Percentiles rank a stretch among this genome's conserved stretches.
phyloP scores from a whole-genome alignment of 2,113 vertebrate species.

The Lota lota region DNA sequence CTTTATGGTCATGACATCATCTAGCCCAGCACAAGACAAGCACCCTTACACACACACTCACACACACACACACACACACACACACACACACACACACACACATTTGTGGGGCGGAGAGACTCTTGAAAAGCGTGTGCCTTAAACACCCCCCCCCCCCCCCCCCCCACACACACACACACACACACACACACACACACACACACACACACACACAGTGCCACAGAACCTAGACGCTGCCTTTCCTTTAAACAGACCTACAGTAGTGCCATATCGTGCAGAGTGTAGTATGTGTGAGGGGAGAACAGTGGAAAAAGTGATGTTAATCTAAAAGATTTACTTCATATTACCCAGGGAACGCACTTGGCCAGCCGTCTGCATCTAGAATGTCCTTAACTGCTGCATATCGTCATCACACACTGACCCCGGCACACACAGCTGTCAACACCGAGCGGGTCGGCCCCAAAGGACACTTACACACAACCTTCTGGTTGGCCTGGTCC shows the following conservation, averaged over 20 bases:
- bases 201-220: conserved; percentile 12
- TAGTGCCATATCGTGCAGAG: neutral
- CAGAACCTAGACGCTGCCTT: conserved; percentile 45
- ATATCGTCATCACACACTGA: neutral
- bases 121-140: too few relatives aligned
- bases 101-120: too few relatives aligned
- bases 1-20: conserved; percentile 72
- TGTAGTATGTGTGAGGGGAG: conserved; percentile 38
- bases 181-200: conserved; percentile 35
- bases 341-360: neutral
- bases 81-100: neutral
- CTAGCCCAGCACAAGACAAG: conserved; percentile 38
- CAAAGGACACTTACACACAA: neutral
- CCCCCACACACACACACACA: conserved; percentile 36
- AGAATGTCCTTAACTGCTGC: conserved; percentile 20
- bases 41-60: neutral
- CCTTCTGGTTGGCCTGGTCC: neutral
- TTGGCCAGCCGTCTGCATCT: conserved; percentile 20
- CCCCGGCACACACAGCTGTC: neutral
- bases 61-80: neutral
- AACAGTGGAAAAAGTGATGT: conserved; percentile 62
- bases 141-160: conserved; percentile 1
- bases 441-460: neutral
- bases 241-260: too few relatives aligned
- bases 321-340: conserved; percentile 20